These are phyloP conservation scores for Helostoma temminkii DNA, from an alignment of 2,797 vertebrate species.

Conservation along the genomic window DNA sequence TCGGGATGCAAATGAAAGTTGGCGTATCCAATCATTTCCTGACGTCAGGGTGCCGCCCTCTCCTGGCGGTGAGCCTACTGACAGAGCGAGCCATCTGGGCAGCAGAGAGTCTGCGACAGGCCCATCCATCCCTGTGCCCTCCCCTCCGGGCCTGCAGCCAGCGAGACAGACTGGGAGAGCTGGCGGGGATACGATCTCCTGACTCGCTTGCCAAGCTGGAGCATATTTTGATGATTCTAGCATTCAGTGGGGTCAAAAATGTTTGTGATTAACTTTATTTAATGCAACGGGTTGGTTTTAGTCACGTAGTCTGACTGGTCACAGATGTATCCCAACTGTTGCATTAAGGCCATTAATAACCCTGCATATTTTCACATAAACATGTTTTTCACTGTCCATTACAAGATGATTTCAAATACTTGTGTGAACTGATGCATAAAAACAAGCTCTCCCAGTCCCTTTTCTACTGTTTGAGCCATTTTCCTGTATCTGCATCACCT, in stretches of 20 bases:
- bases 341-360: constrained; percentile 22
- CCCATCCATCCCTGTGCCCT: constrained; percentile 64
- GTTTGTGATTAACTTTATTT: constrained; percentile 44
- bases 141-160: constrained; percentile 73
- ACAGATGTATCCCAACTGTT: constrained; percentile 56
- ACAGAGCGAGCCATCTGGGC: constrained; percentile 75
- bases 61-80: constrained; percentile 66
- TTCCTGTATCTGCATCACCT: background rate
- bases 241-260: constrained; percentile 58
- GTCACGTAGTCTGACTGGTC: constrained; percentile 25
- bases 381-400: background rate
- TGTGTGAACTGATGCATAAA: background rate
- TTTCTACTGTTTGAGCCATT: background rate
- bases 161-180: constrained; percentile 62
- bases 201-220: constrained; percentile 53
- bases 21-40: constrained; percentile 56
- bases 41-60: constrained; percentile 70
- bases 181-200: constrained; percentile 48
- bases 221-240: constrained; percentile 60
- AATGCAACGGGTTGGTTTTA: constrained; percentile 27
- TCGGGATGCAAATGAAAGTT: constrained; percentile 61
- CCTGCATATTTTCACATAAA: constrained; percentile 12
- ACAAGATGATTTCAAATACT: background rate
- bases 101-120: constrained; percentile 58
- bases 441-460: background rate